Evolutionary conservation across 2,888 invertebrate genomes (phyloP).

Genomic region (Toxonevra muliebris): DNA sequence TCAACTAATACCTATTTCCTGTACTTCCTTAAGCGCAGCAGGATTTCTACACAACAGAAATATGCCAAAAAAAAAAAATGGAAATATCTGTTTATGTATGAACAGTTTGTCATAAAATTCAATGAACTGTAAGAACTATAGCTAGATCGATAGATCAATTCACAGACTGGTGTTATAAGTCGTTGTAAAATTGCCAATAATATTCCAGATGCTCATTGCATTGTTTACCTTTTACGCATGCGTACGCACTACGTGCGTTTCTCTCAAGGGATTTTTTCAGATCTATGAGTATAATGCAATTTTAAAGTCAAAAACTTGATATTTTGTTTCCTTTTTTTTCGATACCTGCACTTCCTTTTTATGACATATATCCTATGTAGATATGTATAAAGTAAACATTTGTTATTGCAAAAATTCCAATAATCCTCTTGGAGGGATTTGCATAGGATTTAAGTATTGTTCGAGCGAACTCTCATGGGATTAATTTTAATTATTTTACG

Average conservation of each 20-base stretch:
- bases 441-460: no score
- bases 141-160: no score
- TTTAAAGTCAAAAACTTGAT: neutral
- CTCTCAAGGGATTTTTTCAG: neutral
- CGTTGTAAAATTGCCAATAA: neutral
- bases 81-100: no score
- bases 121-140: no score
- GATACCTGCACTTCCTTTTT: neutral
- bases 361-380: no score
- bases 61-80: neutral
- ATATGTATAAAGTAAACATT: no score
- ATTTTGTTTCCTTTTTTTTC: neutral
- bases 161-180: no score
- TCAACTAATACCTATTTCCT: neutral
- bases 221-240: neutral
- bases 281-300: no score
- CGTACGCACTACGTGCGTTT: neutral
- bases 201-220: neutral
- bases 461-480: neutral
- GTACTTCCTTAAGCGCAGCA: conserved; percentile 5
- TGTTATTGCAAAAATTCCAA: neutral
- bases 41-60: neutral
- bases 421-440: neutral
- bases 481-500: neutral
- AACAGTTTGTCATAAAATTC: no score